Evolutionary conservation across 2,888 invertebrate species (phyloP), one percentile per base, ranked within the genome.

Genomic region (Apantesis nais): DNA sequence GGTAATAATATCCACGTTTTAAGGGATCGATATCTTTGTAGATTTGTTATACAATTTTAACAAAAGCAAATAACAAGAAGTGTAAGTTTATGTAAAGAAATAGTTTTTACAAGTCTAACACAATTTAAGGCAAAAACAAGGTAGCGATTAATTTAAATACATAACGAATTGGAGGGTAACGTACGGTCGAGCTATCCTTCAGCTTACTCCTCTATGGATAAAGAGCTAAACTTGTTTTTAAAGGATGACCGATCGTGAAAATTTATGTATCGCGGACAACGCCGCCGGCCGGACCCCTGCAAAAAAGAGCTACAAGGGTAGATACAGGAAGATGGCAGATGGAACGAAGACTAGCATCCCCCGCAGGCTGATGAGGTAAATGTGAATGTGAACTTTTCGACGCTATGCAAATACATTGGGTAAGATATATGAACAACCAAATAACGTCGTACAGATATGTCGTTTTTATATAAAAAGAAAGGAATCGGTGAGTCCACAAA

Each of bases 171-270:
- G 89, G 90, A 92, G 93, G 93, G 93, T 92, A 89, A 91, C 91
- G 91, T 82, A 91, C 92, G 91, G 88, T 76, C 88, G 90, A 83
- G 88, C 93, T 90, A 93, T 94, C 94, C 94, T 94, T 94, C 88
- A 93, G 92, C 92, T 91, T 91, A 88, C 91, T 93, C 90, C 90
- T 87, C 88, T 86, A 85, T 85, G 92, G 92, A 94, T 94, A 93
- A 93, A 94, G 93, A 94, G 94, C 93, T 93, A 92, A 94, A 94
- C 93, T 93, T 94, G 93, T 94, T 94, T 94, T 95, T 93, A 95
- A 95, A 95, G 95, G 95, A 95, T 95, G 95, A 94, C 95, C 95
- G 94, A 92, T 93, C 90, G 92, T 92, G 90, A 86, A 93, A 94
- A 95, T 95, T 93, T 95, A 95, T 95, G 94, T 95, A 95, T 93